These are phyloP conservation scores for Papilio demoleus DNA, from an alignment of 2,888 invertebrate genomes.

Conservation along the genomic window DNA sequence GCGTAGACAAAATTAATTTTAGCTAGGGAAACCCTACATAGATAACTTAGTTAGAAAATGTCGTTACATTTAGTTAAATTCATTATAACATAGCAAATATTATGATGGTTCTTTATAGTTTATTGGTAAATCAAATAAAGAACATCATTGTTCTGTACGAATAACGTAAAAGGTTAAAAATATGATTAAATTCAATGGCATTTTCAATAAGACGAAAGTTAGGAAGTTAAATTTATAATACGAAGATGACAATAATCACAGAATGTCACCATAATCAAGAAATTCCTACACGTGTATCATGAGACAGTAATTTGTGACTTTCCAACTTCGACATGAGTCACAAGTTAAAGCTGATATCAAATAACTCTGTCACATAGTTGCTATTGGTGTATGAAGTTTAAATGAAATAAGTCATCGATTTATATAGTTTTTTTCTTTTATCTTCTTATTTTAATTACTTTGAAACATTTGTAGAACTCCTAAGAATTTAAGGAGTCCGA, in stretches of 20 bases:
- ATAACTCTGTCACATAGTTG: not conserved
- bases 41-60: constrained; percentile 5
- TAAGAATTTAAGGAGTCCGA: not conserved
- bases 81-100: not conserved
- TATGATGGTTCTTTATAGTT: not conserved
- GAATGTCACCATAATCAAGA: not conserved
- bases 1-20: constrained; percentile 17
- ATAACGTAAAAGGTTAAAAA: not conserved
- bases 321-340: not conserved
- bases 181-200: not conserved
- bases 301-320: not conserved
- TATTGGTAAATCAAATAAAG: too few species aligned
- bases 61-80: not conserved
- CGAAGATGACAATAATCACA: not conserved
- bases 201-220: not conserved
- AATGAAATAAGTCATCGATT: not conserved
- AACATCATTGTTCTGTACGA: too few species aligned
- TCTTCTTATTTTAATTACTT: not conserved
- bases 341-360: not conserved
- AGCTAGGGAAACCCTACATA: not conserved
- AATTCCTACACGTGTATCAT: constrained; percentile 1
- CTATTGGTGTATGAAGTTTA: not conserved
- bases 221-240: not conserved
- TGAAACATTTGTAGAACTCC: not conserved
- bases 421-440: not conserved